Evolutionary conservation across 2,888 invertebrate genomes (phyloP), one percentile per base, ranked within the genome.

Genomic region (Limnephilus auricula): DNA sequence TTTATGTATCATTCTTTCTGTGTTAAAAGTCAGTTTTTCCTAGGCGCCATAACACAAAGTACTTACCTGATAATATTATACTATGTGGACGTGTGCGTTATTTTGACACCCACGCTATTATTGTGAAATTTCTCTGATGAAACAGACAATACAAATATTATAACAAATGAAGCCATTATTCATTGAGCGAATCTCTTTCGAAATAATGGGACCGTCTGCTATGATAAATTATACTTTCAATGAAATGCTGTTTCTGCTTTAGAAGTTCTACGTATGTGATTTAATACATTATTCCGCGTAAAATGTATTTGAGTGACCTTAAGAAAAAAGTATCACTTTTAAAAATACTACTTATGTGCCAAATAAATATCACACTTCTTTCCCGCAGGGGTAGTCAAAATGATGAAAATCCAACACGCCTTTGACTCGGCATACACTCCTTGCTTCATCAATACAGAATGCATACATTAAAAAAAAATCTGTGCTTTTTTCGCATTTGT

Each of bases 81-180:
- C 10, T 3, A 9, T 9, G 25, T 65, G 25, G 25, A n/a, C n/a
- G 65, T 65, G n/a, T n/a, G 25, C 25, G 65, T n/a, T 65, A 65
- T 65, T 65, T 65, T 65, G 65, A 65, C 65, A 65, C 65, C 65
- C 65, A 65, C 65, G 65, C n/a, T 65, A 25, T 9, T 65, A 65
- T 65, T 25, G n/a, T 65, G 65, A 25, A 65, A 65, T 65, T 65
- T 65, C 65, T 65, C 65, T 65, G 65, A 65, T 65, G 65, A 65
- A 65, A 65, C n/a, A 65, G n/a, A 65, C 65, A 65, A n/a, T 65
- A n/a, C 65, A 65, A 65, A 65, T 65, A 65, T 65, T 65, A 65
- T 65, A 65, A 65, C 65, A 65, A 65, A 65, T 65, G 65, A 65
- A 65, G 65, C 65, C n/a, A 65, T 65, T 65, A 65, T 25, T 65